Conservation (phyloP, 2,888 invertebrate species). For the Archips xylosteana region DNA sequence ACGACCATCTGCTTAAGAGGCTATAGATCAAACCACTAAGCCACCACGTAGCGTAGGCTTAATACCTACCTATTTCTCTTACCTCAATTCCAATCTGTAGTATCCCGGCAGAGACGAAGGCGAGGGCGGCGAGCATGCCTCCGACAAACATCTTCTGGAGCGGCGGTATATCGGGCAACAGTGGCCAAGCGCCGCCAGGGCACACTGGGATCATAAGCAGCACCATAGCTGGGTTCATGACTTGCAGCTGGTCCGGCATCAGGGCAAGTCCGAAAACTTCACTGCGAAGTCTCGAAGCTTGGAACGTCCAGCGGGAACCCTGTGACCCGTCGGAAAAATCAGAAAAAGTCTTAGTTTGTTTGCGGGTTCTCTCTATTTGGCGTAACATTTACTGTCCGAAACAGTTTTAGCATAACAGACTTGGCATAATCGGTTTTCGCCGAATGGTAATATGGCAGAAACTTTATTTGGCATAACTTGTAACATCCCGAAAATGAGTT, state of each 20-base stretch:
- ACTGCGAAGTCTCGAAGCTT: constrained; percentile 90
- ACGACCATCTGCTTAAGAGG: no score
- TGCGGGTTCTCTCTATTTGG: no score
- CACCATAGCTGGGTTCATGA: constrained; percentile 91
- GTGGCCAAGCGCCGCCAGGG: constrained; percentile 75
- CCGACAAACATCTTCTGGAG: constrained; percentile 92
- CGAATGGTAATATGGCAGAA: no score
- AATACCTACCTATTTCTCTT: not conserved
- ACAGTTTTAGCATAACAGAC: no score
- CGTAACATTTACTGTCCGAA: no score
- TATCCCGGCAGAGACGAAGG: constrained; percentile 88
- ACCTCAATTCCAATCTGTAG: constrained; percentile 86
- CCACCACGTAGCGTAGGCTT: no score
- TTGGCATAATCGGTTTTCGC: no score
- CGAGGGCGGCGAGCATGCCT: constrained; percentile 87
- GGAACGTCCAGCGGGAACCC: constrained; percentile 92
- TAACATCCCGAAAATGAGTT: no score
- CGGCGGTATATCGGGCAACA: constrained; percentile 81
- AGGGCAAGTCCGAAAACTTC: constrained; percentile 81
- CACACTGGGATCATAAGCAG: constrained; percentile 89
- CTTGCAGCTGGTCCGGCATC: constrained; percentile 93
- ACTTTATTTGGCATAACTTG: no score
- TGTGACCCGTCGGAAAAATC: constrained; percentile 47
- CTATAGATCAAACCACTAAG: no score
- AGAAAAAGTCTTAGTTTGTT: not conserved